Conservation (phyloP, 64 coral and sea anemone genomes). For the Acropora yongei region DNA sequence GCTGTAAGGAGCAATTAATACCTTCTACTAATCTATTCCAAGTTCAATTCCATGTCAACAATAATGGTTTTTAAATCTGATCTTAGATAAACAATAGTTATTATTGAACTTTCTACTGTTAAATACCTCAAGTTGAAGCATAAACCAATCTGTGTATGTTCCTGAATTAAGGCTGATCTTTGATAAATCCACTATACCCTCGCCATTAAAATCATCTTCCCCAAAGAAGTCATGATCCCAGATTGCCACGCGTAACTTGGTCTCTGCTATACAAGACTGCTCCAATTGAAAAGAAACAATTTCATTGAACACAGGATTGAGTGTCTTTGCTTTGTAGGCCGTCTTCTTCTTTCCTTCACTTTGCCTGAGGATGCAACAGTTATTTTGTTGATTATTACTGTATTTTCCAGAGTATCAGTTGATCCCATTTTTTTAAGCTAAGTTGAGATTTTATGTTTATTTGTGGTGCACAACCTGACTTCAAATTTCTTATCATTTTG, state of each 20-base stretch:
- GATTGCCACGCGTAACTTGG: slow-evolving; percentile 75
- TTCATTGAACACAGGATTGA: slow-evolving; percentile 95
- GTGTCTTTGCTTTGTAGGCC: slow-evolving; percentile 80
- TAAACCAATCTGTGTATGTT: slow-evolving; percentile 90
- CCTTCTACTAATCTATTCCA: no score
- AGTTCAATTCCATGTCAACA: no score
- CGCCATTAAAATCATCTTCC: slow-evolving; percentile 97
- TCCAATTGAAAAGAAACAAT: slow-evolving; percentile 92
- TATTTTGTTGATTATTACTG: no score
- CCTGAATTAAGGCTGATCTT: slow-evolving; percentile 72
- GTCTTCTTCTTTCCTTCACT: slow-evolving; percentile 90
- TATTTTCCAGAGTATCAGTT: no score
- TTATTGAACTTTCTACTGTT: no score
- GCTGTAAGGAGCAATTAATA: no score
- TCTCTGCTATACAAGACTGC: slow-evolving; percentile 56
- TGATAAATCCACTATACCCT: slow-evolving; percentile 92
- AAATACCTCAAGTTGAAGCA: slow-evolving; percentile 92
- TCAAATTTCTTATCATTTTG: no score
- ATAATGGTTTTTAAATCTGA: background rate
- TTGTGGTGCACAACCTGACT: no score
- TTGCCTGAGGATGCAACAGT: slow-evolving; percentile 39
- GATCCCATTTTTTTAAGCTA: no score
- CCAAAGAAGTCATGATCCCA: slow-evolving; percentile 98
- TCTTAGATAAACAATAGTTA: background rate
- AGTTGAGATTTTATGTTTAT: no score